Conservation (phyloP, 2,797 vertebrate genomes). For the Eulemur albifrons region DNA sequence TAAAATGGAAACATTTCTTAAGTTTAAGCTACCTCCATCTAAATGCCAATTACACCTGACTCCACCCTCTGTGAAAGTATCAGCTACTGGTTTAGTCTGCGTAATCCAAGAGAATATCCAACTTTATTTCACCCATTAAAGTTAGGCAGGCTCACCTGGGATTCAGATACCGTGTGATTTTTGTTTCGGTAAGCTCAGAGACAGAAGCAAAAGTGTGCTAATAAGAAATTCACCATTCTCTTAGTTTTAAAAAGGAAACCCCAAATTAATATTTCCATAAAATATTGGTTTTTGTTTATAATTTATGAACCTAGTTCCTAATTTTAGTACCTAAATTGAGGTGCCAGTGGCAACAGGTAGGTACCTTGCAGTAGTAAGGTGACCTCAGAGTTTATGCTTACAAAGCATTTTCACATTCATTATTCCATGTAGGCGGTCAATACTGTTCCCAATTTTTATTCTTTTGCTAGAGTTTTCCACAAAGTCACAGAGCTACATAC, state of each 20-base stretch:
- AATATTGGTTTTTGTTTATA: not conserved
- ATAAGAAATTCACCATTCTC: not conserved
- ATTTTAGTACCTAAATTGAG: not conserved
- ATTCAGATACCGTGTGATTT: not conserved
- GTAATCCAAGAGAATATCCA: not conserved
- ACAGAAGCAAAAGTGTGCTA: not conserved
- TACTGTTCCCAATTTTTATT: not conserved
- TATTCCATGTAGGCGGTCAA: not conserved
- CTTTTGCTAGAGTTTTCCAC: not conserved
- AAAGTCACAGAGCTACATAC: not conserved
- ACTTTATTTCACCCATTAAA: not conserved
- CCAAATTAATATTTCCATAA: not conserved
- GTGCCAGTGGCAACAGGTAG: not conserved
- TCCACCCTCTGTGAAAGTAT: not conserved
- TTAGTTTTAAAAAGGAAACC: slow-evolving; percentile 28
- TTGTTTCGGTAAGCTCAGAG: not conserved
- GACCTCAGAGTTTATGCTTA: not conserved
- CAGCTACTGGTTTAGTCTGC: not conserved
- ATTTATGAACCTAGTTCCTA: not conserved
- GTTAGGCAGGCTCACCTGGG: not conserved
- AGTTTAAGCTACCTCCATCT: not conserved
- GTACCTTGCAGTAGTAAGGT: not conserved
- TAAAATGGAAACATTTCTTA: not conserved
- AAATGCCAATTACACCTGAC: not conserved
- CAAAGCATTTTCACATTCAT: not conserved